These are phyloP conservation scores for Pomatorhinus ruficollis DNA, from an alignment of 2,113 vertebrate genomes.

Conservation along the genomic window DNA sequence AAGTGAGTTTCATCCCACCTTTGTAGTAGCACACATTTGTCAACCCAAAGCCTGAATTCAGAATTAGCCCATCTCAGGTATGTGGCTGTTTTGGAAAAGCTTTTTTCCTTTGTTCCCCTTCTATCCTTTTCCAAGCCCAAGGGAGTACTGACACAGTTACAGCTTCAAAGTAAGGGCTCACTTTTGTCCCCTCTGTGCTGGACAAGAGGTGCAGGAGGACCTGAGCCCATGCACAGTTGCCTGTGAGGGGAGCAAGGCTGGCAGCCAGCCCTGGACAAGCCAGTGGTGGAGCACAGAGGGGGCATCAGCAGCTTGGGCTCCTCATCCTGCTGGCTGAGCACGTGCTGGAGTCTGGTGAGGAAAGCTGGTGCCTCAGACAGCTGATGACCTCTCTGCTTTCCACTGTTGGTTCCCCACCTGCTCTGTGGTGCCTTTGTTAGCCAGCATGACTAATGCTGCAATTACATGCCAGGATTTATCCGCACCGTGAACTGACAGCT, in stretches of 20 bases:
- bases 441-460: background rate
- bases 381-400: background rate
- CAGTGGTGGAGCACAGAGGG: accelerated
- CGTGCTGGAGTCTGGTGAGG: background rate
- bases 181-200: background rate
- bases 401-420: accelerated
- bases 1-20: background rate
- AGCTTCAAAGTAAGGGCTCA: background rate
- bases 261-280: accelerated
- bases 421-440: background rate
- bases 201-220: background rate
- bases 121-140: background rate
- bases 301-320: accelerated
- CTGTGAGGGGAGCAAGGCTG: background rate
- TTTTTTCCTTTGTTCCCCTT: background rate
- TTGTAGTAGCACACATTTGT: background rate
- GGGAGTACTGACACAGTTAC: background rate
- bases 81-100: background rate
- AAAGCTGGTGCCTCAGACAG: background rate
- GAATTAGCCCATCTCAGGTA: background rate
- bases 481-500: background rate
- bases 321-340: background rate
- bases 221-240: background rate
- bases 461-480: background rate
- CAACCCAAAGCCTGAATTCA: background rate